Conservation (phyloP, 2,888 invertebrate genomes). For the Thymelicus lineola region DNA sequence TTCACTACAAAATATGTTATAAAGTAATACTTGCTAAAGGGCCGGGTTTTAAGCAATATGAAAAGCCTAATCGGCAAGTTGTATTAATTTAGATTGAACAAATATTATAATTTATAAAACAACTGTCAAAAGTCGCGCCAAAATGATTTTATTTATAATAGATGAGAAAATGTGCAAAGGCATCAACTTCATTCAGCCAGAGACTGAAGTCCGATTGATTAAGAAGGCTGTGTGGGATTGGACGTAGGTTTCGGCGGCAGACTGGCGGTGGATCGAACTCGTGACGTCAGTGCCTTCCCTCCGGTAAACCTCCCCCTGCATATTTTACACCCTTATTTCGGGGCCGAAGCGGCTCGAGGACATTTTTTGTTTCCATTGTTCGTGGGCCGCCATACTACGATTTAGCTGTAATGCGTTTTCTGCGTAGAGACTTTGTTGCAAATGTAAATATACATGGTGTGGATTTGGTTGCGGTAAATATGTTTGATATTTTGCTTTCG, state of each 20-base stretch:
- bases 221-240: constrained; percentile 62
- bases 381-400: constrained; percentile 51
- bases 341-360: constrained; percentile 43
- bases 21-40: too few relatives aligned
- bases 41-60: neutral
- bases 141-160: neutral
- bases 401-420: constrained; percentile 32
- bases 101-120: constrained; percentile 40
- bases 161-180: neutral
- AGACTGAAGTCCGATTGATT: constrained; percentile 62
- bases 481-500: too few relatives aligned
- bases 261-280: constrained; percentile 69
- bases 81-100: neutral
- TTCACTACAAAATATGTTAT: too few relatives aligned
- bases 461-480: too few relatives aligned
- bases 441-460: constrained; percentile 23
- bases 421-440: constrained; percentile 22
- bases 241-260: constrained; percentile 61
- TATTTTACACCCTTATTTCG: constrained; percentile 70
- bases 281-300: constrained; percentile 69
- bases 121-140: constrained; percentile 36
- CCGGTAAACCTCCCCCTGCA: constrained; percentile 63
- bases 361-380: constrained; percentile 45
- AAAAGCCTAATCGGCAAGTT: too few relatives aligned
- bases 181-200: constrained; percentile 36